phyloP scores from a whole-genome alignment of 35 echinoderm and acorn worm genomes.

The Ptychodera flava region DNA sequence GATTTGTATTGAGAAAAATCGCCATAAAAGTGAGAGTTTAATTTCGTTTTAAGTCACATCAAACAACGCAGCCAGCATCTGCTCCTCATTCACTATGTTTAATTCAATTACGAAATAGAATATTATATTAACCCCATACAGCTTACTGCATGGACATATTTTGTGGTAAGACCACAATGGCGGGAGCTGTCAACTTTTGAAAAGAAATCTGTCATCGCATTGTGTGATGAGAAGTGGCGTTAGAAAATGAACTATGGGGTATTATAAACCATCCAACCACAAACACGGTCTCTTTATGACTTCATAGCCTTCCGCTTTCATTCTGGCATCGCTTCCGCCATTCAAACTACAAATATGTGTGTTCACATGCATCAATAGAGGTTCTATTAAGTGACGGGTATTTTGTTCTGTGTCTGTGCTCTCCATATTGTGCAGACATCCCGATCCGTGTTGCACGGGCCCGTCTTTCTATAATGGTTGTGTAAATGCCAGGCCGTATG shows the following conservation, averaged over 20 bases:
- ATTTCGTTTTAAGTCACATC: too few species aligned
- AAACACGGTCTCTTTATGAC: background rate
- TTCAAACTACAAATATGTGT: background rate
- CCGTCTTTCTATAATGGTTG: too few species aligned
- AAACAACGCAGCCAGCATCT: too few species aligned
- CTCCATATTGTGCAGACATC: background rate
- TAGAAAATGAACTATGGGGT: too few species aligned
- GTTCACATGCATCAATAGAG: background rate
- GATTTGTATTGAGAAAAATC: too few species aligned
- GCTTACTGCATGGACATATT: background rate
- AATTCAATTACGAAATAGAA: background rate
- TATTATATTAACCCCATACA: background rate
- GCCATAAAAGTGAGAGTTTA: too few species aligned
- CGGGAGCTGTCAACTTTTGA: background rate
- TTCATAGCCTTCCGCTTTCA: background rate
- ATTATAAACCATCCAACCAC: too few species aligned
- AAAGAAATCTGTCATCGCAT: background rate
- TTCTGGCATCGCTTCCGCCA: background rate
- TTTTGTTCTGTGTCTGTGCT: background rate
- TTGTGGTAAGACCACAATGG: background rate
- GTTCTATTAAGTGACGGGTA: background rate
- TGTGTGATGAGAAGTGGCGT: too few species aligned
- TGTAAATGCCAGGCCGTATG: too few species aligned
- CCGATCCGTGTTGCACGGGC: background rate
- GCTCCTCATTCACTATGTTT: too few species aligned